A percentile compares a stretch with the other conserved stretches of the same genome.
Evolutionary conservation across 2,113 vertebrate genomes (phyloP).

Genomic region (Mirza zaza): DNA sequence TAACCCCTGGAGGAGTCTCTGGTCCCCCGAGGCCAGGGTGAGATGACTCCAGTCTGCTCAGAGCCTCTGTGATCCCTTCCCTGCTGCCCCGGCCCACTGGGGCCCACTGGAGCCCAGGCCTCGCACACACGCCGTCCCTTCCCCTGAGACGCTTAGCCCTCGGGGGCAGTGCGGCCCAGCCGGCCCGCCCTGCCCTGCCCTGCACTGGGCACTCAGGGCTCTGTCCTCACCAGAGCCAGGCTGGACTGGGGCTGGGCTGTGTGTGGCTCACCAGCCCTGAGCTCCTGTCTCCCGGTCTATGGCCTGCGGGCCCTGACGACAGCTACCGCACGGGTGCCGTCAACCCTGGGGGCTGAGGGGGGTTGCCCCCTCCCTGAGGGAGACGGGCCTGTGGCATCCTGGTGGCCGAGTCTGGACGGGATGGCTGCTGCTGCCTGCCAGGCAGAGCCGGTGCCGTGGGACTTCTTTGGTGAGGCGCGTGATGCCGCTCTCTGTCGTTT

Average conservation of each 20-base stretch:
- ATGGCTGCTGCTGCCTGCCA: rapidly evolving
- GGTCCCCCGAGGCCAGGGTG: rapidly evolving
- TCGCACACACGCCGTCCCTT: not conserved
- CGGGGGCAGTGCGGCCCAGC: not conserved
- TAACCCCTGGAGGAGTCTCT: not conserved
- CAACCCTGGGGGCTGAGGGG: not conserved
- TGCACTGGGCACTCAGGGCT: too few relatives aligned
- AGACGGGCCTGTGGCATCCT: not conserved
- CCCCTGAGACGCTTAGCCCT: not conserved
- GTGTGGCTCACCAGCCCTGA: not conserved
- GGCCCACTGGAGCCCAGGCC: too few relatives aligned
- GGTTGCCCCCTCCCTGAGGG: rapidly evolving
- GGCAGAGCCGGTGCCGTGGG: not conserved
- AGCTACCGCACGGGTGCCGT: not conserved
- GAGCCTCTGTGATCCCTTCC: too few relatives aligned
- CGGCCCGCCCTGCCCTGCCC: too few relatives aligned
- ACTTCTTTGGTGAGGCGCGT: not conserved
- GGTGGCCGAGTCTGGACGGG: too few relatives aligned
- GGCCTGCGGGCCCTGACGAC: not conserved
- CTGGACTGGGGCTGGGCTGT: not conserved
- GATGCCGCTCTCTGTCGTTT: too few relatives aligned
- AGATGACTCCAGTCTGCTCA: not conserved
- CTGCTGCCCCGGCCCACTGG: rapidly evolving
- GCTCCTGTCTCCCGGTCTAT: not conserved
- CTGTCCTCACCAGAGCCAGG: not conserved